Base-by-base conservation (phyloP, 2,888 invertebrate genomes). In the Nasonovia ribisnigri region DNA sequence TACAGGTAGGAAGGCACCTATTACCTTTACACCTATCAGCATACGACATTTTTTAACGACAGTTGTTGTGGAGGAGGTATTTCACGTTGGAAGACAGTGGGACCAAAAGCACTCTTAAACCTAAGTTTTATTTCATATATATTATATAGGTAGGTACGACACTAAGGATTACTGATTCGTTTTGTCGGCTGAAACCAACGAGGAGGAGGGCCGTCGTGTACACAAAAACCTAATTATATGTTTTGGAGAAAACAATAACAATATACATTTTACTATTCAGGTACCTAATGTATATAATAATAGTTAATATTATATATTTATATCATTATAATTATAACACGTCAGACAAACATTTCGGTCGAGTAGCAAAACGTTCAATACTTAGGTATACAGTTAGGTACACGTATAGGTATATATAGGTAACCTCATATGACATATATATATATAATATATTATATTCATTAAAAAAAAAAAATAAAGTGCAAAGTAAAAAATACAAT, bases 401-500 rank as follows among this genome's bases (percentile, higher is more conserved):
- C 77, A 36, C 36, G 77, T 77, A n/a, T 77, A 77, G 77, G 77
- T 77, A 77, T 36, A 36, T 77, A 77, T 77, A 77, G 77, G 77
- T 77, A 77, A 77, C 36, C 77, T 77, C 36, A 36, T 77, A 26
- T 77, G 77, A 77, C 36, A 77, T 77, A 77, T 77, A n/a, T 57
- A 57, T 60, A 51, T 51, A 54, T 36, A 88, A 51, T 51, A 88
- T 88, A 88, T 42, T 92, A 60, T 60, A 29, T 24, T 91, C 86
- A 43, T 91, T 92, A 48, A 86, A 92, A 91, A 87, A 48, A 48
- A 86, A 46, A 92, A 88, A 90, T 48, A 90, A 89, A 87, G 87
- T 92, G 92, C 92, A 51, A 92, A 92, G 51, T 92, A 92, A 88
- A 92, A 92, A 88, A 77, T 88, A 88, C 36, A 92, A 51, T 88